phyloP scores from a whole-genome alignment of 2,797 vertebrate genomes.

The Enteromius fasciolatus region DNA sequence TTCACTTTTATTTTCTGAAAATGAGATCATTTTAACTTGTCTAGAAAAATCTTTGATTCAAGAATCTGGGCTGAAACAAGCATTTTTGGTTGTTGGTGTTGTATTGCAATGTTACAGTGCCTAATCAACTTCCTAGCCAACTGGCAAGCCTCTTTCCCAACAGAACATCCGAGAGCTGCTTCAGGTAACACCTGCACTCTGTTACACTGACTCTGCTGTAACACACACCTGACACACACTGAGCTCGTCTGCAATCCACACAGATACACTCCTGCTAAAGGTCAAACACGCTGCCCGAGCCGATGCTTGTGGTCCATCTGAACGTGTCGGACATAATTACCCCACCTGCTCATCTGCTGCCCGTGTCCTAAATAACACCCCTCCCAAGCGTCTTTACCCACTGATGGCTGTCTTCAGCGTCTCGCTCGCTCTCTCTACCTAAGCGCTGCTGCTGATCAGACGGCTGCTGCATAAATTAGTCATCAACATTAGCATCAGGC shows the following conservation, averaged over 20 bases:
- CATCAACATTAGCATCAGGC: constrained; percentile 94
- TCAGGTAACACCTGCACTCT: background rate
- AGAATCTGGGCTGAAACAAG: too few relatives aligned
- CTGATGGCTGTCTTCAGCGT: constrained; percentile 46
- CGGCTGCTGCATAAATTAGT: constrained; percentile 94
- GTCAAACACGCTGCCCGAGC: constrained; percentile 77
- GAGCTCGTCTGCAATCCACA: constrained; percentile 72
- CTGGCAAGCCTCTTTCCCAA: background rate
- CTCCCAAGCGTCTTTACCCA: constrained; percentile 74
- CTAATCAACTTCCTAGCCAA: background rate
- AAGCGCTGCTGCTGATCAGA: constrained; percentile 71
- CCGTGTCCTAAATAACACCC: constrained; percentile 61
- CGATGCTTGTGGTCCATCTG: constrained; percentile 76
- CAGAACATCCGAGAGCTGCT: background rate
- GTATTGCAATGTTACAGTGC: background rate
- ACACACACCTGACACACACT: constrained; percentile 57
- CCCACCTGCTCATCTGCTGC: constrained; percentile 57
- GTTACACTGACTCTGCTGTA: background rate
- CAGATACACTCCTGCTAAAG: constrained; percentile 64
- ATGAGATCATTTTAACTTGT: too few relatives aligned
- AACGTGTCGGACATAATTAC: constrained; percentile 83
- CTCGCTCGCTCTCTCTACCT: constrained; percentile 50
- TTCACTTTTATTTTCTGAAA: too few relatives aligned
- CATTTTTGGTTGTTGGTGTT: too few relatives aligned
- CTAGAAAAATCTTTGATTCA: too few relatives aligned